phyloP scores from a whole-genome alignment of 2,888 invertebrate genomes.

The Aspidiotus rigidus region DNA sequence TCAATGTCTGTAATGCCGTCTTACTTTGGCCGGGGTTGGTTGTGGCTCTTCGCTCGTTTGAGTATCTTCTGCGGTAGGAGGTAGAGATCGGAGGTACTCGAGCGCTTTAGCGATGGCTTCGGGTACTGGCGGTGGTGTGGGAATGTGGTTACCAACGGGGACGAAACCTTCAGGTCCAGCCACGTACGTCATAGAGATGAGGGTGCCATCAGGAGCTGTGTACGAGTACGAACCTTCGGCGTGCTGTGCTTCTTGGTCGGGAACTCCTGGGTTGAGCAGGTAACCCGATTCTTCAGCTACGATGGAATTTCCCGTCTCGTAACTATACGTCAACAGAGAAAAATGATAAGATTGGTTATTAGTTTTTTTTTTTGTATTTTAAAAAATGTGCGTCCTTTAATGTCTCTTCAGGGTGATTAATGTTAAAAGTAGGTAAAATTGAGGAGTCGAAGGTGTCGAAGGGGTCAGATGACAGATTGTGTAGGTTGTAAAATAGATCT shows the following conservation, averaged over 20 bases:
- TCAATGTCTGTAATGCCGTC: conserved; percentile 24
- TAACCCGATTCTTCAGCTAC: conserved; percentile 51
- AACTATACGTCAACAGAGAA: conserved; percentile 40
- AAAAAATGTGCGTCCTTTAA: not conserved
- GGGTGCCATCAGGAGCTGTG: conserved; percentile 57
- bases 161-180: conserved; percentile 55
- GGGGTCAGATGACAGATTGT: too few species aligned
- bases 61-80: conserved; percentile 46
- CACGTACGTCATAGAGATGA: conserved; percentile 54
- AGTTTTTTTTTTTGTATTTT: not conserved
- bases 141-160: conserved; percentile 59
- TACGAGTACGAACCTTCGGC: conserved; percentile 55
- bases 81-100: conserved; percentile 56
- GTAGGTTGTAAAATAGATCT: too few species aligned
- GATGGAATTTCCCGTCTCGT: conserved; percentile 54
- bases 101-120: conserved; percentile 60
- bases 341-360: not conserved
- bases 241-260: conserved; percentile 46
- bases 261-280: conserved; percentile 49
- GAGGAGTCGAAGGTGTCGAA: too few species aligned
- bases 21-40: conserved; percentile 12
- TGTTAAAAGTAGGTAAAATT: too few species aligned
- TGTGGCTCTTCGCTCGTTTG: not conserved
- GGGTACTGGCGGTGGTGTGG: conserved; percentile 73
- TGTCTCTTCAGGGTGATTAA: too few species aligned